Conservation (phyloP, 2,888 invertebrate species). For the Eurytoma adleriae region DNA sequence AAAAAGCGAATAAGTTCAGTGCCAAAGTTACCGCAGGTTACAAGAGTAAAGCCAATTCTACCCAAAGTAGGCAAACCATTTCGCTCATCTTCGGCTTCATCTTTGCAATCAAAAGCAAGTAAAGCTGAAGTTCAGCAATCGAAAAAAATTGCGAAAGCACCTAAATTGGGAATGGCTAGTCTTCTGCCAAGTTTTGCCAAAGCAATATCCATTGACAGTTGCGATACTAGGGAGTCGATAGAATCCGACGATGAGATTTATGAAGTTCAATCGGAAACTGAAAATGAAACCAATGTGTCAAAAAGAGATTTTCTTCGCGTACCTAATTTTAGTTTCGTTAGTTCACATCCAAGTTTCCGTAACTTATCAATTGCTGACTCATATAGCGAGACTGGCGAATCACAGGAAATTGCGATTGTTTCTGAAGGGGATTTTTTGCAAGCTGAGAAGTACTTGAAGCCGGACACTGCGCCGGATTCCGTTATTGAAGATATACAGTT, state of each 20-base stretch:
- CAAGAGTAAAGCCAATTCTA: not conserved
- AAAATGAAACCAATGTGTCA: not conserved
- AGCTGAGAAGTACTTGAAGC: not conserved
- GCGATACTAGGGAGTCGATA: slow-evolving; percentile 45
- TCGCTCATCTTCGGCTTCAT: slow-evolving; percentile 15
- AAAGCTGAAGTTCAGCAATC: not conserved
- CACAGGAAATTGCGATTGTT: slow-evolving; percentile 10
- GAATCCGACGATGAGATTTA: slow-evolving; percentile 35
- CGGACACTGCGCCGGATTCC: not conserved
- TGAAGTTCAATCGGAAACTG: not conserved
- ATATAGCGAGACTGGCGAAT: slow-evolving; percentile 48
- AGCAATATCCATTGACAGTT: slow-evolving; percentile 54
- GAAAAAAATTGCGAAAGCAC: slow-evolving; percentile 43
- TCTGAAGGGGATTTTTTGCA: slow-evolving; percentile 8
- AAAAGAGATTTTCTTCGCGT: slow-evolving; percentile 59
- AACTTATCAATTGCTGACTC: slow-evolving; percentile 60
- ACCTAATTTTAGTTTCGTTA: slow-evolving; percentile 65
- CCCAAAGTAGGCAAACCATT: not conserved
- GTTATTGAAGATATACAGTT: not conserved
- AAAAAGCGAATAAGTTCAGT: slow-evolving; percentile 1
- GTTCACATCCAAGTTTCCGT: slow-evolving; percentile 64
- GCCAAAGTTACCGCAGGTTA: slow-evolving; percentile 28
- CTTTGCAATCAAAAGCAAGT: not conserved
- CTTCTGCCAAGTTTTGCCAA: slow-evolving; percentile 56
- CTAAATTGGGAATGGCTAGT: slow-evolving; percentile 53